Evolutionary conservation across 2,797 vertebrate species (phyloP).

Genomic region (Benthosema pterotum): DNA sequence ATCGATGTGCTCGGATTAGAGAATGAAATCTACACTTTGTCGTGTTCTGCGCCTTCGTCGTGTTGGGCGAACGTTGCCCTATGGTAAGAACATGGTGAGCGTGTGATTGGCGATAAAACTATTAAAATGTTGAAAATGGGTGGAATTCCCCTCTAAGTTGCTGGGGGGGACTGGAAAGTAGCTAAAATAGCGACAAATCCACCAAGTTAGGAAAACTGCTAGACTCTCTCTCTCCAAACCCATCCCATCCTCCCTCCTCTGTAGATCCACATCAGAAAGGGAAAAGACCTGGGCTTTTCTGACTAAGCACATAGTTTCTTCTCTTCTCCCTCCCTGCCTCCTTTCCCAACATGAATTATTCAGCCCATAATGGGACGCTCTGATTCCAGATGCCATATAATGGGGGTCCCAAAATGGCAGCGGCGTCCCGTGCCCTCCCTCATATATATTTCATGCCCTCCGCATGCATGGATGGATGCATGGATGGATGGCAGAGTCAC

Average conservation of each 20-base stretch:
- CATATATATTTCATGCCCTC: conserved; percentile 70
- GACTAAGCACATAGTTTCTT: conserved; percentile 71
- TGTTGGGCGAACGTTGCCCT: no score
- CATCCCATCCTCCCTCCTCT: neutral
- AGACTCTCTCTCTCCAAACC: neutral
- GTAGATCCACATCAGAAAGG: conserved; percentile 39
- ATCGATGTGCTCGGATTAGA: no score
- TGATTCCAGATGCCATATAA: conserved; percentile 70
- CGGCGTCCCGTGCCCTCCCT: conserved; percentile 36
- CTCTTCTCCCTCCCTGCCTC: conserved; percentile 9
- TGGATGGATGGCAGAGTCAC: conserved; percentile 64
- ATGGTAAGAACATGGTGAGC: no score
- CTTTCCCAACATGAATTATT: conserved; percentile 80
- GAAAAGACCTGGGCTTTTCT: conserved; percentile 17
- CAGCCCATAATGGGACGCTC: conserved; percentile 61
- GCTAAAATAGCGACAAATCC: no score
- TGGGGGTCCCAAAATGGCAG: conserved; percentile 70
- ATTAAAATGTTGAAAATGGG: no score
- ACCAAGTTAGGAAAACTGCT: no score
- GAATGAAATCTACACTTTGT: no score
- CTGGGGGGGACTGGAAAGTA: no score
- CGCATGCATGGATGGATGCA: no score
- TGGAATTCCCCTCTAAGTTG: no score
- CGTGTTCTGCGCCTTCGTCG: no score
- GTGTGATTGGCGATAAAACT: no score